These are phyloP conservation scores for Molossus alvarezi DNA, from an alignment of 2,797 vertebrate species.

Conservation along the genomic window DNA sequence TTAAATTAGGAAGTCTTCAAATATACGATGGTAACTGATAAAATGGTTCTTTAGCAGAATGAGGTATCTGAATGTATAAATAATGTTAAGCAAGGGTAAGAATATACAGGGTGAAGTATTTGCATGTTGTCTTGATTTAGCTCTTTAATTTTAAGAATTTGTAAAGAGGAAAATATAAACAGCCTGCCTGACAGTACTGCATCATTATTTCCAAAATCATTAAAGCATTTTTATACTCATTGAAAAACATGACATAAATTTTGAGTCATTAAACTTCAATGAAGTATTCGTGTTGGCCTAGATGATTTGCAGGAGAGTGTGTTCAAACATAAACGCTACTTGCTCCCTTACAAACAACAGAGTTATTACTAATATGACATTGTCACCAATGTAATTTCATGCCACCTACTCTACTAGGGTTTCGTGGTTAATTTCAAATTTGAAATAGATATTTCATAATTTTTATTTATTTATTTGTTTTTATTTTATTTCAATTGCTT, in stretches of 20 bases:
- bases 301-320: background rate
- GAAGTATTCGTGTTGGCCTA: background rate
- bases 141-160: conserved; percentile 42
- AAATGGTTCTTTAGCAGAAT: background rate
- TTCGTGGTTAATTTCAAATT: background rate
- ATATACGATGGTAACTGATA: background rate
- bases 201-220: conserved; percentile 22
- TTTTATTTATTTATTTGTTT: background rate
- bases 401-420: background rate
- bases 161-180: background rate
- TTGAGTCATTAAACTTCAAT: background rate
- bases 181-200: background rate
- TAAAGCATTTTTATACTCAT: conserved; percentile 8
- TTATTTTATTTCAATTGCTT: background rate
- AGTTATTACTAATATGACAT: background rate
- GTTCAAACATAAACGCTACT: background rate
- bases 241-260: background rate
- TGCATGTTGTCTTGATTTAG: background rate
- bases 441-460: background rate
- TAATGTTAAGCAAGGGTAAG: background rate
- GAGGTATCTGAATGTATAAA: background rate
- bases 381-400: background rate
- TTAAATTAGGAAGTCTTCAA: background rate
- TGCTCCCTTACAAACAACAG: background rate
- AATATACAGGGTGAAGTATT: background rate